phyloP scores from a whole-genome alignment of 2,888 invertebrate genomes.

The Ophion slaviceki region DNA sequence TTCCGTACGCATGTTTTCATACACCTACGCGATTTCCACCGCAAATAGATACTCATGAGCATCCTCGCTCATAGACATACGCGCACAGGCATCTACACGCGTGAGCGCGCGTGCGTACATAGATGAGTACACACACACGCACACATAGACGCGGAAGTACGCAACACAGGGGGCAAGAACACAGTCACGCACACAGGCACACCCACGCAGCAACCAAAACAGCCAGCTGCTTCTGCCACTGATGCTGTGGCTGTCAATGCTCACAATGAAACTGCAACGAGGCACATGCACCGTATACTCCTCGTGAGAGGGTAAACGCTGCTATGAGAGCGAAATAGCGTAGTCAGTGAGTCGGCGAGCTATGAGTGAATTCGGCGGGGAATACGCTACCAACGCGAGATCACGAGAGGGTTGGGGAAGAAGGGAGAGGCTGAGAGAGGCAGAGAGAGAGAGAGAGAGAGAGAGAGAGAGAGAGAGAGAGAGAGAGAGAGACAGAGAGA shows the following conservation, averaged over 20 bases:
- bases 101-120: too few species aligned
- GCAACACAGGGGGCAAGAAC: background rate
- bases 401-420: conserved; percentile 25
- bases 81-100: background rate
- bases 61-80: background rate
- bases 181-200: conserved; percentile 9
- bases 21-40: conserved; percentile 29
- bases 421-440: conserved; percentile 31
- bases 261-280: conserved; percentile 54
- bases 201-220: conserved; percentile 26
- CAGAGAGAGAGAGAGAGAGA: conserved; percentile 27
- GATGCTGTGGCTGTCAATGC: conserved; percentile 40
- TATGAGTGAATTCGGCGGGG: conserved; percentile 50
- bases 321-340: conserved; percentile 50
- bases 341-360: conserved; percentile 61
- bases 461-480: conserved; percentile 21
- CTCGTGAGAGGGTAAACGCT: conserved; percentile 57
- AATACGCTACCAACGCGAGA: conserved; percentile 40
- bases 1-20: conserved; percentile 59
- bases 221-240: conserved; percentile 41
- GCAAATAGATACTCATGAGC: background rate
- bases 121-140: too few species aligned
- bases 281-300: conserved; percentile 57
- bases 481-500: conserved; percentile 30
- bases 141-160: background rate